Percentiles rank a stretch among this genome's conserved stretches.
Evolutionary conservation across 2,797 vertebrate genomes (phyloP).

Genomic region (Acipenser ruthenus): DNA sequence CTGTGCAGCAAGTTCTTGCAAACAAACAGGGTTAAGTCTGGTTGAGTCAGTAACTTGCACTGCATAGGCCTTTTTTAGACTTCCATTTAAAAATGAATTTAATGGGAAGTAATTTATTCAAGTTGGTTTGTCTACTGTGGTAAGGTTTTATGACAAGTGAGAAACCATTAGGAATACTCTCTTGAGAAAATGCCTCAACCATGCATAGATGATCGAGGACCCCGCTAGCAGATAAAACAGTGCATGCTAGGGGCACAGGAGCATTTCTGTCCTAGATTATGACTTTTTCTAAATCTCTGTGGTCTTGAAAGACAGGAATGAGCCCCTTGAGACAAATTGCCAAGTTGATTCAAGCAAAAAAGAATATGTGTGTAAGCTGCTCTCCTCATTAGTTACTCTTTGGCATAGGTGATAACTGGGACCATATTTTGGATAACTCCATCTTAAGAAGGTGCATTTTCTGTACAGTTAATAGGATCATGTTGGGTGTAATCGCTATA

Average conservation of each 20-base stretch:
- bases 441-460: conserved; percentile 71
- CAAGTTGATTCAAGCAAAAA: conserved; percentile 17
- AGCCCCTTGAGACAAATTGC: conserved; percentile 49
- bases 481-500: conserved; percentile 69
- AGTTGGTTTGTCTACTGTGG: neutral
- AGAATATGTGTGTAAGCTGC: neutral
- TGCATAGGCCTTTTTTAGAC: no score
- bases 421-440: conserved; percentile 65
- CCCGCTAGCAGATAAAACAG: no score
- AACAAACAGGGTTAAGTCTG: no score
- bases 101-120: neutral
- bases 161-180: conserved; percentile 54
- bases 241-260: neutral
- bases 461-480: conserved; percentile 69
- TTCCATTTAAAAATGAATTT: neutral
- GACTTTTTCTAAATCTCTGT: conserved; percentile 51
- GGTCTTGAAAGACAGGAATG: conserved; percentile 53
- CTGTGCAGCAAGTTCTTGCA: no score
- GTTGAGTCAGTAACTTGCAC: no score
- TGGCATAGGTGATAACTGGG: conserved; percentile 31
- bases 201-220: no score
- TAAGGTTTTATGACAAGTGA: conserved; percentile 33
- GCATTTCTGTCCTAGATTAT: conserved; percentile 50
- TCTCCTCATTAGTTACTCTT: neutral
- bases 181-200: conserved; percentile 32